phyloP scores from a whole-genome alignment of 2,888 invertebrate species.

The Scaptomyza polygonia region DNA sequence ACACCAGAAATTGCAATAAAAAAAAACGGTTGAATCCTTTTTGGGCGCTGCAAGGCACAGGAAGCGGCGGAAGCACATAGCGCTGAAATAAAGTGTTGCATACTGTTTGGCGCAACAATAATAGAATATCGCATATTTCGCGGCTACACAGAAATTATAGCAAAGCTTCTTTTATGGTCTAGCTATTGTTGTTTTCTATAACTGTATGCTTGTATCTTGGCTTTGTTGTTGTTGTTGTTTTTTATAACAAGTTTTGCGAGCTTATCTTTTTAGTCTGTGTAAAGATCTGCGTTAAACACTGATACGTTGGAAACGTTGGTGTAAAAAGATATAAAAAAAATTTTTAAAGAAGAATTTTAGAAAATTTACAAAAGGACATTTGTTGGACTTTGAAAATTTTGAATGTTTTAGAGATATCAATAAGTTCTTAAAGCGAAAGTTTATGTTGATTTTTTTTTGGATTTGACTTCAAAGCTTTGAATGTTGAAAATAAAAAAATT shows the following conservation, averaged over 20 bases:
- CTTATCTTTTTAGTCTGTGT: slow-evolving; percentile 14
- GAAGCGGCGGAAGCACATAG: slow-evolving; percentile 63
- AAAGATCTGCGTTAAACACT: neutral
- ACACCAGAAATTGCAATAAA: slow-evolving; percentile 27
- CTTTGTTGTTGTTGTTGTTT: neutral
- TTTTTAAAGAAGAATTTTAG: too few species aligned
- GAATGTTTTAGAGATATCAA: too few species aligned
- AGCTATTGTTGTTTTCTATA: neutral
- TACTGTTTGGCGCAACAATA: slow-evolving; percentile 76
- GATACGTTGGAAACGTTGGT: neutral
- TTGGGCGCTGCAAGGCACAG: slow-evolving; percentile 39
- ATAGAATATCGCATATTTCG: slow-evolving; percentile 76
- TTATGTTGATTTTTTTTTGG: too few species aligned
- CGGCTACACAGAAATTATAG: slow-evolving; percentile 47
- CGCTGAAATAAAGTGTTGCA: slow-evolving; percentile 77
- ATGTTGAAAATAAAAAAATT: too few species aligned
- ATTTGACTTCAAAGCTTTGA: too few species aligned
- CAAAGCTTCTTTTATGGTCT: slow-evolving; percentile 28
- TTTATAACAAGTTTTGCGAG: neutral
- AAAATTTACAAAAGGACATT: too few species aligned
- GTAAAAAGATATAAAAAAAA: too few species aligned
- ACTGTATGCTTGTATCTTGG: neutral
- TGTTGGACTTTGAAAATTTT: too few species aligned
- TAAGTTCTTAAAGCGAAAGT: too few species aligned
- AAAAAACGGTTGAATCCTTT: slow-evolving; percentile 41